Evolutionary conservation across 2,113 vertebrate genomes (phyloP), one percentile per base, ranked within the genome.

Genomic region (Lathamus discolor): DNA sequence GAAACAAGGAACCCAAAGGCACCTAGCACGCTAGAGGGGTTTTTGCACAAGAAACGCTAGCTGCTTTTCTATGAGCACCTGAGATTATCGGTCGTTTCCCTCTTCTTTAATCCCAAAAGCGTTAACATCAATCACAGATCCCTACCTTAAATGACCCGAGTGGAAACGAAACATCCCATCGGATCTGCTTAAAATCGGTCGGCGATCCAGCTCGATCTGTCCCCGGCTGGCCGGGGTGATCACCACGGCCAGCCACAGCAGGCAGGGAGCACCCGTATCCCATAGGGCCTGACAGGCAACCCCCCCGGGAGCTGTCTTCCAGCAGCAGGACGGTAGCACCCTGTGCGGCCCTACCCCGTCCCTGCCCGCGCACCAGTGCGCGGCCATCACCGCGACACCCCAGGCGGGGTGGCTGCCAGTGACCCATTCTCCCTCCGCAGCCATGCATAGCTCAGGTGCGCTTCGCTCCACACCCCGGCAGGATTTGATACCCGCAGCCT

Each of bases 141-240:
- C 90, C 93, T 76, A 82, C 88, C 88, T 92, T 66, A 93, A 87
- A 90, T 87, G 88, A 90, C 87, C 90, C 51, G 37, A 85, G 64
- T 92, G 69, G 74, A 95, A 96, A 78, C 24, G 68, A 83, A 90
- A 78, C 88, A 74, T 82, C 83, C 91, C 91, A 86, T 33, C 17
- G 39, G 88, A 69, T 88, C 86, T 89, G 41, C 76, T 93, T 93
- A 84, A 95, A 94, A 93, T 89, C 88, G 91, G 88, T 92, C 91
- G 91, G 51, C 49, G 64, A 44, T 72, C 43, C 11, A 24, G n/a
- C 79, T 51, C 25, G 5, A 9, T 68, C 49, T n/a, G 68, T 37
- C 69, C 59, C 81, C 92, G 31, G 82, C 85, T 84, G 29, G 86
- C 52, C 14, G 14, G 11, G 33, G 16, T 31, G 86, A 15, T 44